Percentiles rank a stretch among this genome's conserved stretches.
Conservation (phyloP, 2,113 vertebrate species). For the Acinonyx jubatus region DNA sequence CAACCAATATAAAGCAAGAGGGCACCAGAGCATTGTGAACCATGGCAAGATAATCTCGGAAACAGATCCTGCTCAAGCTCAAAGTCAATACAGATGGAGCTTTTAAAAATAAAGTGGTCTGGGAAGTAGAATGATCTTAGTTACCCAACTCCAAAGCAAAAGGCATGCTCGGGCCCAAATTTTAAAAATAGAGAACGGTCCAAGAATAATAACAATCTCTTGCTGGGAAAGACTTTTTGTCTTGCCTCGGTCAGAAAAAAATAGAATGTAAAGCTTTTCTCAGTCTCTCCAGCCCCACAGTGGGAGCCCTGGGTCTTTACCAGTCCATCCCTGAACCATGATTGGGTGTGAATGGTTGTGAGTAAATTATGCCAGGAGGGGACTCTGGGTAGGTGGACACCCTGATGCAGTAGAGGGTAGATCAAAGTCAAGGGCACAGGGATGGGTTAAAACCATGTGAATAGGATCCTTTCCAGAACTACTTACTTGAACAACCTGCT, state of each 20-base stretch:
- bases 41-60: constrained; percentile 65
- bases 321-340: background rate
- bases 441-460: rapidly evolving
- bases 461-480: background rate
- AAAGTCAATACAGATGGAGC: constrained; percentile 70
- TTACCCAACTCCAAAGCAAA: constrained; percentile 78
- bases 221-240: constrained; percentile 63
- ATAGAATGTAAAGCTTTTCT: background rate
- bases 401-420: background rate
- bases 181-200: constrained; percentile 81
- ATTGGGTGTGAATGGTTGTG: background rate
- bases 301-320: background rate
- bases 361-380: background rate
- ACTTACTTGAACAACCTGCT: background rate
- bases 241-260: constrained; percentile 26
- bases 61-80: constrained; percentile 74
- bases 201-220: constrained; percentile 58
- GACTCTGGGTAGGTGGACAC: background rate
- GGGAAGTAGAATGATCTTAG: constrained; percentile 77
- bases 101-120: constrained; percentile 79
- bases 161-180: constrained; percentile 73
- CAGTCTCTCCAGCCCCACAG: background rate
- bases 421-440: background rate
- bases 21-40: background rate
- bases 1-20: constrained; percentile 46